Percentiles rank a stretch among this genome's conserved stretches.
phyloP scores from a whole-genome alignment of 2,113 vertebrate species.

The Gnathonemus longibarbis region DNA sequence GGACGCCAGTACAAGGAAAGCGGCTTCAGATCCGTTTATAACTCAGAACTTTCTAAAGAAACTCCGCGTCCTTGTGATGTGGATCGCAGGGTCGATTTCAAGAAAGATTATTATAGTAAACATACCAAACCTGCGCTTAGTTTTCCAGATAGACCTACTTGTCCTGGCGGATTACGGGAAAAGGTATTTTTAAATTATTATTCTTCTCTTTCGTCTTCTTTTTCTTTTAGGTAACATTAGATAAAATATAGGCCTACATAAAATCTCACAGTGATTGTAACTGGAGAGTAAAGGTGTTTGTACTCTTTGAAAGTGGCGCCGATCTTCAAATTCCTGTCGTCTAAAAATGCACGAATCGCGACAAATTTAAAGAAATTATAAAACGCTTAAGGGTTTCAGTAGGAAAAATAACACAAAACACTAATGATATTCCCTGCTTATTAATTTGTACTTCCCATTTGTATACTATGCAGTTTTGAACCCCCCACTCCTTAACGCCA shows the following conservation, averaged over 20 bases:
- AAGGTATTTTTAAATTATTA: background rate
- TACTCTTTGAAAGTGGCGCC: background rate
- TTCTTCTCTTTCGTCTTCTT: background rate
- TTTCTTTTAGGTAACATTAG: background rate
- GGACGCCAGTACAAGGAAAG: conserved; percentile 34
- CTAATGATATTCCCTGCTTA: background rate
- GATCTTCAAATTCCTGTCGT: background rate
- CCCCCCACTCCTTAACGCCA: background rate
- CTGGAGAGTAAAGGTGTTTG: background rate
- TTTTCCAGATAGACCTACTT: background rate
- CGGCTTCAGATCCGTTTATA: background rate
- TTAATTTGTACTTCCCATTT: background rate
- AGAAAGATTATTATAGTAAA: conserved; percentile 24
- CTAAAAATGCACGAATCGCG: background rate
- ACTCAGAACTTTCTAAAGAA: conserved; percentile 12
- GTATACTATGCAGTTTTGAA: background rate
- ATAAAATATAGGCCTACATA: background rate
- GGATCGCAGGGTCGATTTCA: conserved; percentile 30
- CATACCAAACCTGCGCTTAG: background rate
- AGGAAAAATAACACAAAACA: background rate
- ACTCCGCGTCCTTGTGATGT: conserved; percentile 28
- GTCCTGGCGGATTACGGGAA: background rate
- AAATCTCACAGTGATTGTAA: background rate
- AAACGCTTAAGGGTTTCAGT: background rate
- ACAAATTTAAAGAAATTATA: background rate